phyloP scores from a whole-genome alignment of 2,888 invertebrate species.

The Synanthedon myopaeformis region DNA sequence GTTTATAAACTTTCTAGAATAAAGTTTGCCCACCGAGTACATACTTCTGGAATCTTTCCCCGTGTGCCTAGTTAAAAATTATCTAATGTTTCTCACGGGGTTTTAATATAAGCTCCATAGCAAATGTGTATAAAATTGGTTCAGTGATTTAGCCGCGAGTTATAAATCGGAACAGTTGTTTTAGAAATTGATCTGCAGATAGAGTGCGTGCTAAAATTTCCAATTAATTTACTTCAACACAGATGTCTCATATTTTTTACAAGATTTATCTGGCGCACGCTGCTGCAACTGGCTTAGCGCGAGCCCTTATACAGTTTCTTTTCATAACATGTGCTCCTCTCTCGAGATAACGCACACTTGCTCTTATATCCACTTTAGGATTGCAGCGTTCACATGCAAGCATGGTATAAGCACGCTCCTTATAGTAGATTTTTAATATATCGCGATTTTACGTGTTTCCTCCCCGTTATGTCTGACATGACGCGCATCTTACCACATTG shows the following conservation, averaged over 20 bases:
- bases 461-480: slow-evolving; percentile 36
- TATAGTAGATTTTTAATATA: slow-evolving; percentile 30
- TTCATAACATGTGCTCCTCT: slow-evolving; percentile 39
- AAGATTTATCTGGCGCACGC: slow-evolving; percentile 25
- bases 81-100: too few species aligned
- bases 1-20: too few species aligned
- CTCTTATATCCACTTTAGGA: slow-evolving; percentile 21
- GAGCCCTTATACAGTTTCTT: slow-evolving; percentile 28
- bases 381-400: slow-evolving; percentile 8
- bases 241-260: slow-evolving; percentile 36
- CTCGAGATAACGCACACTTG: slow-evolving; percentile 35
- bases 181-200: slow-evolving; percentile 3
- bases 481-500: slow-evolving; percentile 37
- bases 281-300: slow-evolving; percentile 37
- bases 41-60: too few species aligned
- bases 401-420: neutral
- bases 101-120: too few species aligned
- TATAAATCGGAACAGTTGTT: too few species aligned
- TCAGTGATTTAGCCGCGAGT: too few species aligned
- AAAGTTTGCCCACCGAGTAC: too few species aligned
- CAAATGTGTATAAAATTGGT: too few species aligned
- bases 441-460: slow-evolving; percentile 23
- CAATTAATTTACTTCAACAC: slow-evolving; percentile 40
- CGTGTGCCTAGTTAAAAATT: too few species aligned
- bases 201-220: slow-evolving; percentile 25